Percentiles rank a stretch among this genome's conserved stretches.
phyloP scores from a whole-genome alignment of 2,888 invertebrate species.

The Zaprionus lineosus region DNA sequence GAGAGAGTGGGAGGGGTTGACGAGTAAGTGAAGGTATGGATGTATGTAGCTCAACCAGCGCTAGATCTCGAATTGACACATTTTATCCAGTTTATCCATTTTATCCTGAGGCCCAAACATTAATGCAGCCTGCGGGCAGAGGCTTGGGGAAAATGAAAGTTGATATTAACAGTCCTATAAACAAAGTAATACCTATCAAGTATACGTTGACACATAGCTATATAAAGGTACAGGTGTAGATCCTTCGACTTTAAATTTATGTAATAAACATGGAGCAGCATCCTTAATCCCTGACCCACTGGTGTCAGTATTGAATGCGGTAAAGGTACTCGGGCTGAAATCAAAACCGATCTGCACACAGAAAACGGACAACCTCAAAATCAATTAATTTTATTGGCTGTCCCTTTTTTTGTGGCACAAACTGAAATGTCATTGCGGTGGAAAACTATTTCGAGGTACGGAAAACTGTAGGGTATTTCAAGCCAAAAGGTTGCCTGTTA shows the following conservation, averaged over 20 bases:
- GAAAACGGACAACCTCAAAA: slow-evolving; percentile 61
- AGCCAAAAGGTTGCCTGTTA: background rate
- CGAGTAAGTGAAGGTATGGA: too few relatives aligned
- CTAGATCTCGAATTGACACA: too few relatives aligned
- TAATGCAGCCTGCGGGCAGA: too few relatives aligned
- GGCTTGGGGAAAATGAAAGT: too few relatives aligned
- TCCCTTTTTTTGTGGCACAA: slow-evolving; percentile 27
- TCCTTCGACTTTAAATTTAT: slow-evolving; percentile 14
- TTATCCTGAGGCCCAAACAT: too few relatives aligned
- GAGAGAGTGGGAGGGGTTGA: background rate
- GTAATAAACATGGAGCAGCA: too few relatives aligned
- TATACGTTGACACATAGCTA: too few relatives aligned
- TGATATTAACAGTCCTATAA: too few relatives aligned
- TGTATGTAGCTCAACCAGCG: too few relatives aligned
- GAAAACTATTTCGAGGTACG: slow-evolving; percentile 50
- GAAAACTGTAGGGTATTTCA: background rate
- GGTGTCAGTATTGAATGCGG: slow-evolving; percentile 44
- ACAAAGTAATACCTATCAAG: too few relatives aligned
- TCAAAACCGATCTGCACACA: slow-evolving; percentile 35
- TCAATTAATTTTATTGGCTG: slow-evolving; percentile 75
- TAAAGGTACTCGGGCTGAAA: slow-evolving; percentile 34
- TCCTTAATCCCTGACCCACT: slow-evolving; percentile 13
- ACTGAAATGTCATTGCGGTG: slow-evolving; percentile 67
- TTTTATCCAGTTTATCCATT: too few relatives aligned
- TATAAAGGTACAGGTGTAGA: too few relatives aligned